Percentiles rank a stretch among this genome's conserved stretches.
Conservation (phyloP, 1,140 invertebrate species). For the Penaeus chinensis region DNA sequence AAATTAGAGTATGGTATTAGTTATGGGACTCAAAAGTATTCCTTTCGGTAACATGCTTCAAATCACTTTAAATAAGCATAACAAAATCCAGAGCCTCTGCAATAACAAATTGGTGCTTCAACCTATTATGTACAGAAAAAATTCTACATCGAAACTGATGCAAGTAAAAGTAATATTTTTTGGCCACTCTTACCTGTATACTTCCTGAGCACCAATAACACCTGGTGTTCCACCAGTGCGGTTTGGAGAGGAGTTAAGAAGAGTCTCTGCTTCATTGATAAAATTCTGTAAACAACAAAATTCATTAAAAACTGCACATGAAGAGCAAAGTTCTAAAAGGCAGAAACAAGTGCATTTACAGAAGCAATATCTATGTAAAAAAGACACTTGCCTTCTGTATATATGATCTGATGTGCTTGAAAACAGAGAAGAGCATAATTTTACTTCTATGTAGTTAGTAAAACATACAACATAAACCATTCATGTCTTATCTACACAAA, state of each 20-base stretch:
- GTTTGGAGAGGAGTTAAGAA: conserved; percentile 74
- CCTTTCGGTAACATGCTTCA: not conserved
- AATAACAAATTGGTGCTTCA: too few species aligned
- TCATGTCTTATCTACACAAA: conserved; percentile 31
- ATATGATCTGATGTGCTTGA: conserved; percentile 38
- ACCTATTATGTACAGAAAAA: too few species aligned
- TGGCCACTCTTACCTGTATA: conserved; percentile 78
- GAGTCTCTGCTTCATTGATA: conserved; percentile 81
- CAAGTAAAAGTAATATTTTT: too few species aligned
- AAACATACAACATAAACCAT: conserved; percentile 1
- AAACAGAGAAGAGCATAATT: conserved; percentile 33
- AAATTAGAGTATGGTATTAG: conserved; percentile 14
- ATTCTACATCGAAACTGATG: too few species aligned
- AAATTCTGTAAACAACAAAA: conserved; percentile 76
- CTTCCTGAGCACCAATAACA: conserved; percentile 93
- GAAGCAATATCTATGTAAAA: not conserved
- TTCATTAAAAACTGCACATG: not conserved
- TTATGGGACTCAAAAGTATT: not conserved
- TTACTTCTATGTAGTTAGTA: not conserved
- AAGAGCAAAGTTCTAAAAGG: not conserved
- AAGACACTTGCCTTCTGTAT: conserved; percentile 38
- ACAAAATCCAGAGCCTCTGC: too few species aligned
- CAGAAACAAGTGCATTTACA: not conserved
- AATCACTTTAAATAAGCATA: too few species aligned
- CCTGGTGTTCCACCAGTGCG: conserved; percentile 78